Evolutionary conservation across 2,113 vertebrate species (phyloP).

Genomic region (Paraplagusia blochii): DNA sequence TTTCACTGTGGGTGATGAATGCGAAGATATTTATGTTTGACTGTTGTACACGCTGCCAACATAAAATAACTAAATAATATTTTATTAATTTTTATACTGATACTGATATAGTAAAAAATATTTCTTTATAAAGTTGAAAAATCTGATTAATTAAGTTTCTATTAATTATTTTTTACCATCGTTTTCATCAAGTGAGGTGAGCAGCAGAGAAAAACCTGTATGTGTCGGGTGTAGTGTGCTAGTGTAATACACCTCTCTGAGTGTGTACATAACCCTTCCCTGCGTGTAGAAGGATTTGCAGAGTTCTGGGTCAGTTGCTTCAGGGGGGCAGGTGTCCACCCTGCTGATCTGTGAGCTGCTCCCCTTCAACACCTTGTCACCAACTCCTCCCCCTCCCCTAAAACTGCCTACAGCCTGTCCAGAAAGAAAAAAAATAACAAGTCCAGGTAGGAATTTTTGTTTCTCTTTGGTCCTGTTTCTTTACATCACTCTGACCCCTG

Average conservation of each 20-base stretch:
- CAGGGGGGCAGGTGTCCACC: conserved; percentile 60
- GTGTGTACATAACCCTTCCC: conserved; percentile 12
- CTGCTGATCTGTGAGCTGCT: conserved; percentile 60
- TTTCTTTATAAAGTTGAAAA: no score
- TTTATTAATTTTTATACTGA: no score
- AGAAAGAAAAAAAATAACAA: conserved; percentile 26
- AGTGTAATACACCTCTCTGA: conserved; percentile 3
- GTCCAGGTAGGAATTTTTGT: conserved; percentile 31
- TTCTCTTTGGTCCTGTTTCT: neutral
- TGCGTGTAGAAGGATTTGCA: conserved; percentile 49
- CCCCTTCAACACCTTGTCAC: conserved; percentile 71
- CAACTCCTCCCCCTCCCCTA: conserved; percentile 26
- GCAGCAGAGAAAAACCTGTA: no score
- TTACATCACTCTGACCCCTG: neutral
- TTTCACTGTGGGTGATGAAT: no score
- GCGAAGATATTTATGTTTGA: no score
- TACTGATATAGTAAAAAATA: no score
- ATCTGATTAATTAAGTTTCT: no score
- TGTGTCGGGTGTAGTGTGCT: conserved; percentile 4
- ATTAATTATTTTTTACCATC: neutral
- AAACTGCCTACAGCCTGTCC: conserved; percentile 39
- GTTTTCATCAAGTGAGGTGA: neutral
- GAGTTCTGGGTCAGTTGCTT: conserved; percentile 58
- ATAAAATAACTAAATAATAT: no score
- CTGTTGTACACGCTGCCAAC: no score